Base-by-base conservation (phyloP, 2,797 vertebrate species). In the Hephaestus fuliginosus region DNA sequence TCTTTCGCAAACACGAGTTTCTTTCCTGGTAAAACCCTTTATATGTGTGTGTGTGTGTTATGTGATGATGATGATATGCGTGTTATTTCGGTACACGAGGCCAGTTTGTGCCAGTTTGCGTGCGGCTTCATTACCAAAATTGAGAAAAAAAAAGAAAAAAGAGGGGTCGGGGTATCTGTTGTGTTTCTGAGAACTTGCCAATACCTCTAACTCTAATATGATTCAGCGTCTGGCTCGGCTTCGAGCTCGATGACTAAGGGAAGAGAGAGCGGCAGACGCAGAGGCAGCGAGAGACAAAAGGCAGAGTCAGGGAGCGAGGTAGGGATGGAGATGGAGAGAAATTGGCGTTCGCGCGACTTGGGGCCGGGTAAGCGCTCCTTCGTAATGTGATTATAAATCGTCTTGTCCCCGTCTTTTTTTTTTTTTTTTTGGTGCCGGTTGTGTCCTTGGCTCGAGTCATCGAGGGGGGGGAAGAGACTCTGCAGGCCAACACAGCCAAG, bases 361-460 rank as follows among this genome's bases (percentile, higher is more conserved):
- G 60, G 60, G 64, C 64, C 3, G 78, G 66, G 57, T 61, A 39
- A 76, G 63, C 44, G 11, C 67, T 73, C 56, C 51, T 51, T 78
- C 44, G 80, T 87, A 89, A 93, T 85, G 75, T 80, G 80, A 88
- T 89, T 91, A 91, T 78, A 86, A 81, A 83, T 82, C 3, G 33
- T 78, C 85, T 82, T 80, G 78, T 81, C 70, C 75, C 66, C 71
- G 18, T 88, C 70, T 76, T 86, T 78, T 64, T 44, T 33, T 33
- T 33, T 30, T 33, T 25, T 25, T 25, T 25, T 25, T 25, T 25
- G 25, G 43, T 71, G 60, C 78, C 82, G 76, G 69, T 70, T 25
- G 72, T 66, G 80, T 85, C 86, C 84, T 88, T 84, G 86, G 82
- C 61, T 66, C 1, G 12, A 73, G 65, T 55, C 20, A 25, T 25